These are phyloP conservation scores for Drosophila glabriapex DNA, from an alignment of 2,888 invertebrate genomes.

Conservation along the genomic window DNA sequence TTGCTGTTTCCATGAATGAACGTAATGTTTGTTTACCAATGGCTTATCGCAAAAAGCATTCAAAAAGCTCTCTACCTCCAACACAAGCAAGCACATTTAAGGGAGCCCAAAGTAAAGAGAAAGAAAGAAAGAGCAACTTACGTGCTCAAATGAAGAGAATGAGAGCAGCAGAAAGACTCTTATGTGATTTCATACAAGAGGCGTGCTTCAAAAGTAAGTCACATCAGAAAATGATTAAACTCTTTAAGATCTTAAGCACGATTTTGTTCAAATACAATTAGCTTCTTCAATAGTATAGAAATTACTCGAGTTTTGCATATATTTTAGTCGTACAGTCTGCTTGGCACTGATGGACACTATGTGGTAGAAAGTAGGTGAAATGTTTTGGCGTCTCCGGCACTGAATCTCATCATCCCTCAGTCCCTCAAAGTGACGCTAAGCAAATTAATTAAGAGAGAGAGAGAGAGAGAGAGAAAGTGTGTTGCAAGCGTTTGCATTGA, in stretches of 20 bases:
- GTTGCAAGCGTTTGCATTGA: slow-evolving; percentile 26
- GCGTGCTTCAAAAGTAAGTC: slow-evolving; percentile 18
- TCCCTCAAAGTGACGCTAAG: slow-evolving; percentile 2
- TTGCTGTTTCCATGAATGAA: slow-evolving; percentile 82
- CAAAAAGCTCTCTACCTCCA: slow-evolving; percentile 40
- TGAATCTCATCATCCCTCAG: slow-evolving; percentile 17
- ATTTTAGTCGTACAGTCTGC: not conserved
- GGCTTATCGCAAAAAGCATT: slow-evolving; percentile 56
- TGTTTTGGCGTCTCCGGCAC: slow-evolving; percentile 26
- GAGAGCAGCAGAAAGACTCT: slow-evolving; percentile 6
- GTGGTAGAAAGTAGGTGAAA: slow-evolving; percentile 10
- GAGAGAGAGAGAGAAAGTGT: not conserved
- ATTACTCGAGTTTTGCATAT: not conserved
- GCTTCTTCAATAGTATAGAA: not conserved
- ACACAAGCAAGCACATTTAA: slow-evolving; percentile 14
- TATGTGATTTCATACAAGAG: slow-evolving; percentile 17
- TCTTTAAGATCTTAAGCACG: not conserved
- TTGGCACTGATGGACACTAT: not conserved
- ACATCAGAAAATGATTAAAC: not conserved
- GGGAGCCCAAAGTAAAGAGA: slow-evolving; percentile 18
- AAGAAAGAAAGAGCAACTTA: slow-evolving; percentile 10
- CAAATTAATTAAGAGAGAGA: slow-evolving; percentile 10
- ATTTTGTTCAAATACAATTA: not conserved
- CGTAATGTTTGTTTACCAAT: slow-evolving; percentile 82
- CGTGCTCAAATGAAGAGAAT: slow-evolving; percentile 11